Evolutionary conservation across 1,140 invertebrate genomes (phyloP), one percentile per base, ranked within the genome.

Genomic region (Vanessa tameamea): DNA sequence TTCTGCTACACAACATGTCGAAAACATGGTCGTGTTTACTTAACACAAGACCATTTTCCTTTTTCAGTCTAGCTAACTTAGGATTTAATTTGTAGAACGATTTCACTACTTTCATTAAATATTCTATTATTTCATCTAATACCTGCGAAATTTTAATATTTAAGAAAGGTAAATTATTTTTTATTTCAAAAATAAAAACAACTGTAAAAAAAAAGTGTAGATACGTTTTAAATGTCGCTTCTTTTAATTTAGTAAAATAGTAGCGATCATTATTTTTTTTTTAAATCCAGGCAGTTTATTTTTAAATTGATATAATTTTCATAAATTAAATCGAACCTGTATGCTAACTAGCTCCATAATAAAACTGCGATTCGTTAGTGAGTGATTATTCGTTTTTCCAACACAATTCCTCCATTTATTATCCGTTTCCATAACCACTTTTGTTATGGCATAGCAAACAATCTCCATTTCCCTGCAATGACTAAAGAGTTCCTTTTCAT

Each of bases 51-150:
- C 73, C 85, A 48, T 90, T 85, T 15, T 90, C 88, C 55, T 90
- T 89, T 69, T 89, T 90, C 76, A 93, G 81, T 72, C 91, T 85
- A 48, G 91, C 88, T 72, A 93, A 78, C 69, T 91, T 92, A 20
- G 93, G 93, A 79, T 92, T 92, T 70, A 93, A 77, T 82, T 93
- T 93, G 78, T 93, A 93, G 73, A 92, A 93, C 0, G 87, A 92
- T 80, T 92, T 93, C 57, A 93, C 93, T 81, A 93, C 61, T 79
- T 91, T 93, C 12, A 84, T 78, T 84, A 93, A 84, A 81, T 93
- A 93, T 26, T 90, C 90, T 80, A 92, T 90, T 72, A 93, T 90
- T 88, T 91, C 87, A 79, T 93, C 92, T 82, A 93, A 78, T 70
- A 91, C 86, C 93, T 93, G 77, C 8, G 13, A 68, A 89, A 87